These are phyloP conservation scores for Syrmaticus mikado DNA, from an alignment of 2,113 vertebrate species.

Conservation along the genomic window DNA sequence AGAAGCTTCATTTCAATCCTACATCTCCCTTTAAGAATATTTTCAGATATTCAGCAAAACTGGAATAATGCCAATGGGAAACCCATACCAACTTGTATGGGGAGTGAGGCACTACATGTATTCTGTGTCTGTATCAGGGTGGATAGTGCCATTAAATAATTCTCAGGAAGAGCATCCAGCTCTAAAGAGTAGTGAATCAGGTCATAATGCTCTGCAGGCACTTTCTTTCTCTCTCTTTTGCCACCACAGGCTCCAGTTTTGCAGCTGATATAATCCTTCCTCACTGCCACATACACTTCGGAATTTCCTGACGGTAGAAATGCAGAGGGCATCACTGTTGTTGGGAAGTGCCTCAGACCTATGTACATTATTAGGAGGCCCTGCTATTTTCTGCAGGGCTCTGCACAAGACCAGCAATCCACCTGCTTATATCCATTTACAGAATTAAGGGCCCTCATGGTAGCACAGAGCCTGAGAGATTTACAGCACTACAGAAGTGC, in stretches of 20 bases:
- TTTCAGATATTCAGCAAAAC: neutral
- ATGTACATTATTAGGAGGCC: neutral
- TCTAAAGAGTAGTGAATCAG: neutral
- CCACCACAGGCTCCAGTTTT: accelerated
- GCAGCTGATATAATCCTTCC: neutral
- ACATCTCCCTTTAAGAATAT: neutral
- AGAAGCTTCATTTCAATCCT: neutral
- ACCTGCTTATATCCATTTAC: neutral
- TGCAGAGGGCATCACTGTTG: neutral
- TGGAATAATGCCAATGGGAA: neutral
- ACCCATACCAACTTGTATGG: neutral
- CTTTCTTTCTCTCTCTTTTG: neutral
- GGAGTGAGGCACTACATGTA: neutral
- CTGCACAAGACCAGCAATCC: neutral
- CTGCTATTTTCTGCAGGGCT: neutral
- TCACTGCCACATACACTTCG: neutral
- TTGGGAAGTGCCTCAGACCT: neutral
- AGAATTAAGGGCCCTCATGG: neutral
- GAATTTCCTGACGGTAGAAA: neutral
- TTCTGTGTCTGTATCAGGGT: neutral
- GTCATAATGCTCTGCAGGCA: neutral
- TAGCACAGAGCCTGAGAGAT: neutral
- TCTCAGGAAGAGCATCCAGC: neutral
- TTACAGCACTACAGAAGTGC: neutral
- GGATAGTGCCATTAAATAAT: neutral